Evolutionary conservation across 1,140 invertebrate genomes (phyloP), one percentile per base, ranked within the genome.

Genomic region (Diachasma alloeum): DNA sequence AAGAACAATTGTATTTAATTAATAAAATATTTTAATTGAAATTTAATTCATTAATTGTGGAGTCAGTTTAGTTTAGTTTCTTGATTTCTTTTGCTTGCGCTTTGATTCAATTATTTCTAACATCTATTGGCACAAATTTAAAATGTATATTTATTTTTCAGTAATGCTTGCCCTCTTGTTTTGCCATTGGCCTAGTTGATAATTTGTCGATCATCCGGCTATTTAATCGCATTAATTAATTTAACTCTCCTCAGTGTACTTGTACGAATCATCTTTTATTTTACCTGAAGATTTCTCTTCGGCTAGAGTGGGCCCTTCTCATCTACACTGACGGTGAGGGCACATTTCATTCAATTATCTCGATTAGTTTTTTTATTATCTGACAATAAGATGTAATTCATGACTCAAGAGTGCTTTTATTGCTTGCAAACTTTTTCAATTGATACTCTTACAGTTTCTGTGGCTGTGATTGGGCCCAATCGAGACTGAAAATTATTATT

Each of bases 381-480:
- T 37, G 48, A 72, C 70, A 72, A 53, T 71, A 48, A 72, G 4
- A 13, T 37, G 63, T 24, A 67, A 4, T 37, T 37, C 22, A 67
- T 22, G 15, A 67, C 5, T 67, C 15, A 11, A n/a, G 4, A 3
- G 10, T 26, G 15, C 31, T 37, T n/a, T 6, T 67, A 26, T 31
- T 67, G 15, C 26, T 31, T 31, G n/a, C 10, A n/a, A 72, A 11
- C 68, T 10, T 36, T 15, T 68, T 9, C 5, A 70, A 22, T 37
- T 70, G 37, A 39, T 75, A 42, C 39, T 78, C 75, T 72, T 67
- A 77, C 76, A 75, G 9, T 42, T 82, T 81, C 83, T 84, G 81
- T 83, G 83, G 82, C 53, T 83, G 82, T 68, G 78, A 84, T 81
- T 80, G 66, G n/a, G 80, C 76, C 81, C 48, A 15, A 56, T 56